These are phyloP conservation scores for Pampusana beccarii DNA, from an alignment of 2,113 vertebrate species.

Conservation along the genomic window DNA sequence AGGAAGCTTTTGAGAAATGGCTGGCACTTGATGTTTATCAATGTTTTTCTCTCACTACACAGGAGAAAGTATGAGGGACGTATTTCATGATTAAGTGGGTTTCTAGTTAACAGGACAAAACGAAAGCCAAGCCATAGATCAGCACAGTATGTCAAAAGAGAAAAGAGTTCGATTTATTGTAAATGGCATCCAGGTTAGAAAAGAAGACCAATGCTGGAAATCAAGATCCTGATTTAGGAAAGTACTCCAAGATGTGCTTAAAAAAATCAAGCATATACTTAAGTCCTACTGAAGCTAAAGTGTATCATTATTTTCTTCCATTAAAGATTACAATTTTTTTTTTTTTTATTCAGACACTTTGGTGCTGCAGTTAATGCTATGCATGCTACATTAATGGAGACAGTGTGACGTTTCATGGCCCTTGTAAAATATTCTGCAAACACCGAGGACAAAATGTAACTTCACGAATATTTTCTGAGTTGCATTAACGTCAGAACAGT, in stretches of 20 bases:
- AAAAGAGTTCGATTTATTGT: conserved; percentile 73
- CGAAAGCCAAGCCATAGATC: conserved; percentile 78
- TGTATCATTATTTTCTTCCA: neutral
- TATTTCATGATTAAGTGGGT: conserved; percentile 78
- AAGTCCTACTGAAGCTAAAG: neutral
- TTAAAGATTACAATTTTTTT: conserved; percentile 17
- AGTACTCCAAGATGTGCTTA: neutral
- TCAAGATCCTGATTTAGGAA: conserved; percentile 31
- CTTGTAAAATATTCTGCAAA: conserved; percentile 7
- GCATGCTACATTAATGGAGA: neutral
- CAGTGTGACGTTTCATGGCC: neutral
- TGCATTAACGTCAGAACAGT: neutral
- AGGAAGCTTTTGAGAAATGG: conserved; percentile 72
- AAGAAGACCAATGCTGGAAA: conserved; percentile 49
- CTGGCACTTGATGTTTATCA: conserved; percentile 73
- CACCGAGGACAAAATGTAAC: neutral
- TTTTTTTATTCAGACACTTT: conserved; percentile 24
- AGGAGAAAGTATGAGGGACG: conserved; percentile 70
- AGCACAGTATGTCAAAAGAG: conserved; percentile 65
- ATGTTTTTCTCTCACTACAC: conserved; percentile 65
- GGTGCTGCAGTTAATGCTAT: neutral
- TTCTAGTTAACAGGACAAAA: conserved; percentile 80
- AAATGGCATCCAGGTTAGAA: conserved; percentile 60
- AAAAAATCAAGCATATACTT: neutral
- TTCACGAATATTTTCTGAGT: neutral